Conservation (phyloP, 2,888 invertebrate species). For the Syrphus vitripennis region DNA sequence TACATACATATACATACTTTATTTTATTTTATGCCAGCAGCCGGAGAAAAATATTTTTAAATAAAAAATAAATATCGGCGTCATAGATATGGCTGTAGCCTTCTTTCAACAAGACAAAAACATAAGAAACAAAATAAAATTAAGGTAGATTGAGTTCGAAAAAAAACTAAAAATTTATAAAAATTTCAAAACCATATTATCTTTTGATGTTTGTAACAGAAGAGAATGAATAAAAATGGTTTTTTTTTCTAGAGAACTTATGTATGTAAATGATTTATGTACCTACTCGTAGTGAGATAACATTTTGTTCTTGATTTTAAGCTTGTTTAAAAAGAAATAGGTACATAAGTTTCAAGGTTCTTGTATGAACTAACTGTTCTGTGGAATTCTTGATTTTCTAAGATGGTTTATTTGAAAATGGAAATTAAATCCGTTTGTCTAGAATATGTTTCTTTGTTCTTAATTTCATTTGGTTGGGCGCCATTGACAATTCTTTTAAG, state of each 20-base stretch:
- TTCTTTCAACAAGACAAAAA: constrained; percentile 51
- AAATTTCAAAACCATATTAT: constrained; percentile 17
- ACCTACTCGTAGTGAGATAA: neutral
- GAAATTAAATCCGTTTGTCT: neutral
- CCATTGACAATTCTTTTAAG: neutral
- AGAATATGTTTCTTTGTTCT: neutral
- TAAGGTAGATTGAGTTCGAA: constrained; percentile 17
- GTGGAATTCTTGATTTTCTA: neutral
- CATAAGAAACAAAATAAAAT: constrained; percentile 56
- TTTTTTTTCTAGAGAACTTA: neutral
- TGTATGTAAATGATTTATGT: neutral
- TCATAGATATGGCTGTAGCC: constrained; percentile 28
- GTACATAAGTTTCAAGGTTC: neutral
- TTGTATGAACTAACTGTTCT: neutral
- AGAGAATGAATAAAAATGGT: constrained; percentile 12
- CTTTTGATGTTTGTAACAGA: constrained; percentile 25
- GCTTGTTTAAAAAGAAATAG: neutral
- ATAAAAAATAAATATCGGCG: constrained; percentile 40
- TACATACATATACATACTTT: constrained; percentile 10
- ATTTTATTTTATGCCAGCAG: constrained; percentile 51
- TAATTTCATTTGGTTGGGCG: neutral
- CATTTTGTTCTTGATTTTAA: neutral
- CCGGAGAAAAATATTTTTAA: constrained; percentile 50
- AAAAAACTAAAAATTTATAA: constrained; percentile 25
- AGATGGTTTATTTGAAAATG: neutral